Evolutionary conservation across 2,888 invertebrate genomes (phyloP).

Genomic region (Nasonia oneida): DNA sequence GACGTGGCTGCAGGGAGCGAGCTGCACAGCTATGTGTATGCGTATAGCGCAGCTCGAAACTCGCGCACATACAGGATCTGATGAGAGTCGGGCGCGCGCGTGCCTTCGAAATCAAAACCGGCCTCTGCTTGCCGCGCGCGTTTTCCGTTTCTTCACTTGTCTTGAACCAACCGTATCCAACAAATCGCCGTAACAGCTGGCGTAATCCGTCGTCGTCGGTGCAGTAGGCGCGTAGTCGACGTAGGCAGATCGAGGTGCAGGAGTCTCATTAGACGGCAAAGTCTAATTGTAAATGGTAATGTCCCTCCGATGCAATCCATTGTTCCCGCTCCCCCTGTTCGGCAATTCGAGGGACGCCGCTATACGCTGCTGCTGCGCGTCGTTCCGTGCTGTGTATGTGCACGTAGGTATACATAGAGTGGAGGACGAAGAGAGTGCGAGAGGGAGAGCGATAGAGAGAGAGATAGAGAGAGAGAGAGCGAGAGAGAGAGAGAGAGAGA

Average conservation of each 20-base stretch:
- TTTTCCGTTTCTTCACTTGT: neutral
- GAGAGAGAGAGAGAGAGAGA: constrained; percentile 52
- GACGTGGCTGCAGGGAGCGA: neutral
- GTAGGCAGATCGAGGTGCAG: constrained; percentile 34
- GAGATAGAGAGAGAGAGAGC: neutral
- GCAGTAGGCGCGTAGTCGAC: neutral
- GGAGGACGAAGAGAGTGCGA: constrained; percentile 54
- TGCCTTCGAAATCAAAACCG: constrained; percentile 10
- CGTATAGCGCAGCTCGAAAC: neutral
- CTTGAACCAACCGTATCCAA: neutral
- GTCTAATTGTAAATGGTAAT: constrained; percentile 65
- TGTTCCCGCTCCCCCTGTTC: constrained; percentile 42
- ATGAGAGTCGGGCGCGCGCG: neutral
- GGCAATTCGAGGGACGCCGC: neutral
- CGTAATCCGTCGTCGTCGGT: constrained; percentile 49
- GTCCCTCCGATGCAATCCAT: constrained; percentile 59
- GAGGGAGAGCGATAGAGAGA: neutral
- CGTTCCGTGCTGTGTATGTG: neutral
- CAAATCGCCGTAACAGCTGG: constrained; percentile 53
- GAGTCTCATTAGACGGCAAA: constrained; percentile 60
- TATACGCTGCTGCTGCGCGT: neutral
- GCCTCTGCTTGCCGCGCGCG: neutral
- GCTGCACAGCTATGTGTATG: neutral
- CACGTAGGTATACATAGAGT: neutral
- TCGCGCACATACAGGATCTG: neutral